These are phyloP conservation scores for Python bivittatus DNA, from an alignment of 2,113 vertebrate genomes.

Conservation along the genomic window DNA sequence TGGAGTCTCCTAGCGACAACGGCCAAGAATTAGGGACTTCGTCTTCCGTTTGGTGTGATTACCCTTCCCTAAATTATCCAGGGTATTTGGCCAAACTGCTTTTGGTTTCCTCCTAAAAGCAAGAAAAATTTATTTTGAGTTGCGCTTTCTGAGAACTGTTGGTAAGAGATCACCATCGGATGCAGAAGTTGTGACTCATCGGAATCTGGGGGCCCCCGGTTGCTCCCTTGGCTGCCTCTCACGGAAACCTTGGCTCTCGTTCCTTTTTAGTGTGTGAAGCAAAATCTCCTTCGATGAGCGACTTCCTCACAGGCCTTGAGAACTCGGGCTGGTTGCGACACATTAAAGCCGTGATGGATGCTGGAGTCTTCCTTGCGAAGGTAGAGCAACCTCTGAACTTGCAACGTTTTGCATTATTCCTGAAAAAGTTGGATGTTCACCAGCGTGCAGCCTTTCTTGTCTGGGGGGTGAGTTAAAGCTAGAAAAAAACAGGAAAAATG, in stretches of 20 bases:
- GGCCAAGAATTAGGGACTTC: too few relatives aligned
- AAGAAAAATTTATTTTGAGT: too few relatives aligned
- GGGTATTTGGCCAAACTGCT: too few relatives aligned
- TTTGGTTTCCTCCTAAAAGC: too few relatives aligned
- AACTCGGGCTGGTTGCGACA: slow-evolving; percentile 84
- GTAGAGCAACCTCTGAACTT: slow-evolving; percentile 58
- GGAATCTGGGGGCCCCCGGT: background rate
- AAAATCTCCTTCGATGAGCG: slow-evolving; percentile 82
- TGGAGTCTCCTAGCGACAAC: too few relatives aligned
- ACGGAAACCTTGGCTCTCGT: slow-evolving; percentile 32
- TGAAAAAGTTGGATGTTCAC: background rate
- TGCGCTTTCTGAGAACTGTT: too few relatives aligned
- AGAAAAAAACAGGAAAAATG: background rate
- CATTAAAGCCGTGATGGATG: slow-evolving; percentile 85
- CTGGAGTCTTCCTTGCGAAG: slow-evolving; percentile 80
- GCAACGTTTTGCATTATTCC: background rate
- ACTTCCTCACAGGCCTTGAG: slow-evolving; percentile 82
- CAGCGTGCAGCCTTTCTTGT: fast-evolving
- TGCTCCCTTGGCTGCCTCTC: background rate
- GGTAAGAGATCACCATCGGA: background rate
- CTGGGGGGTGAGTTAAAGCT: background rate
- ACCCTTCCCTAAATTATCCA: too few relatives aligned
- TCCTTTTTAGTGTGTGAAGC: slow-evolving; percentile 75
- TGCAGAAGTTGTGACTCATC: background rate
- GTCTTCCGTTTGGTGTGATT: too few relatives aligned